phyloP scores from a whole-genome alignment of 30 jellyfish, hydroid and myxozoan species.

The Catostylus mosaicus region DNA sequence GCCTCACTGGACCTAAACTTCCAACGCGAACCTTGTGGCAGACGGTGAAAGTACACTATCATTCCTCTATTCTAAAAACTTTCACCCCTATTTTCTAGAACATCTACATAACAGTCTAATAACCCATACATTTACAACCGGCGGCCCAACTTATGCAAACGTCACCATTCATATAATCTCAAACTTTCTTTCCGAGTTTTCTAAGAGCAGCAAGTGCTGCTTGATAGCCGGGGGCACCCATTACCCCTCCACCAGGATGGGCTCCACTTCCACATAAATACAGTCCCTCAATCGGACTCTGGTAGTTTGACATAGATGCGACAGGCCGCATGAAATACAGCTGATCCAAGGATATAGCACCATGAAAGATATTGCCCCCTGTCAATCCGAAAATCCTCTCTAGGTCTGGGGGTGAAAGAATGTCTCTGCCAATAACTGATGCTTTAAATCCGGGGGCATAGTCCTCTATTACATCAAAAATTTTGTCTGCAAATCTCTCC shows the following conservation, averaged over 20 bases:
- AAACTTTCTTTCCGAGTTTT: conserved; percentile 31
- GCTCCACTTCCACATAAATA: conserved; percentile 70
- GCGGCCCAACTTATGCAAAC: no score
- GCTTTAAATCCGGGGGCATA: conserved; percentile 60
- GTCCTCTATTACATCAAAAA: conserved; percentile 53
- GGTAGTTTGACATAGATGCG: conserved; percentile 35
- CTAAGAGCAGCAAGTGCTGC: conserved; percentile 47
- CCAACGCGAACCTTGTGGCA: no score
- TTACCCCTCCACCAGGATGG: conserved; percentile 78
- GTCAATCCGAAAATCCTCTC: conserved; percentile 59
- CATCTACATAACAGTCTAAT: no score
- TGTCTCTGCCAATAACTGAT: conserved; percentile 42
- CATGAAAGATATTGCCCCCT: conserved; percentile 71
- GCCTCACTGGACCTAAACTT: no score
- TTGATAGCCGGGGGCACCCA: conserved; percentile 66
- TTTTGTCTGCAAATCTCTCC: conserved; percentile 55
- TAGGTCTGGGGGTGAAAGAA: conserved; percentile 63
- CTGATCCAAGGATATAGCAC: conserved; percentile 60
- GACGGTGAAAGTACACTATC: no score
- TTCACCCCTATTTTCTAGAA: no score
- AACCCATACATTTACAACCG: no score
- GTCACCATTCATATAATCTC: not conserved
- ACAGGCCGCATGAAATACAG: conserved; percentile 62
- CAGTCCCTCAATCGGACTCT: conserved; percentile 48
- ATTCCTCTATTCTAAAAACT: no score